Base-by-base conservation (phyloP, 2,888 invertebrate species). In the Norana najaformis region DNA sequence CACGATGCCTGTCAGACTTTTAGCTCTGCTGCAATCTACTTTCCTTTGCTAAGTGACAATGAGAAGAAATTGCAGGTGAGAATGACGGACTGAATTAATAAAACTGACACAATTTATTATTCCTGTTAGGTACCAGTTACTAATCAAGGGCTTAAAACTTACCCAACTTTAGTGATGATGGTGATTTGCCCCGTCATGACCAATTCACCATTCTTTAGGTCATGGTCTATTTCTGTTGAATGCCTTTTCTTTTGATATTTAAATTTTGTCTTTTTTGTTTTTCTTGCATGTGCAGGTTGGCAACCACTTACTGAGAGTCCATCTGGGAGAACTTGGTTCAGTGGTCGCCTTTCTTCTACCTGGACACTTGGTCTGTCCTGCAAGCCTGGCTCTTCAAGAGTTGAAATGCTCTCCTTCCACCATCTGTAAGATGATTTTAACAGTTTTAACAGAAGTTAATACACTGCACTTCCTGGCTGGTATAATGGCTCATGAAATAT, bases 1-100 rank as follows among this genome's bases (percentile, higher is more conserved):
- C 35, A 36, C 36, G 34, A n/a, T 85, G 85, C 37, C 36, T 85
- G 85, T 36, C 85, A 35, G 14, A 36, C 35, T n/a, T 85, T 85
- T 16, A 23, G 36, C 20, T 5, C 35, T 8, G 8, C 35, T 23
- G 37, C 16, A 35, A 36, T 85, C 37, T 85, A 85, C 85, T 37
- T 35, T 85, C 85, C 85, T 13, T 36, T 85, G 36, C 35, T 85
- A 23, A 36, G 36, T 16, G 23, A 23, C 85, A 85, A 36, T 6
- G 85, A 85, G 6, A 35, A 85, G 85, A 85, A 85, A 85, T 23
- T 85, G 85, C 85, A 85, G 85, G 85, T 85, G 35, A 37, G 85
- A 85, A 85, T n/a, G n/a, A 69, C 30, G n/a, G 1, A n/a, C 30
- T n/a, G n/a, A n/a, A n/a, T n/a, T n/a, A n/a, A n/a, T n/a, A n/a